These are phyloP conservation scores for Chlorodrepanis virens DNA, from an alignment of 2,113 vertebrate species.

Conservation along the genomic window DNA sequence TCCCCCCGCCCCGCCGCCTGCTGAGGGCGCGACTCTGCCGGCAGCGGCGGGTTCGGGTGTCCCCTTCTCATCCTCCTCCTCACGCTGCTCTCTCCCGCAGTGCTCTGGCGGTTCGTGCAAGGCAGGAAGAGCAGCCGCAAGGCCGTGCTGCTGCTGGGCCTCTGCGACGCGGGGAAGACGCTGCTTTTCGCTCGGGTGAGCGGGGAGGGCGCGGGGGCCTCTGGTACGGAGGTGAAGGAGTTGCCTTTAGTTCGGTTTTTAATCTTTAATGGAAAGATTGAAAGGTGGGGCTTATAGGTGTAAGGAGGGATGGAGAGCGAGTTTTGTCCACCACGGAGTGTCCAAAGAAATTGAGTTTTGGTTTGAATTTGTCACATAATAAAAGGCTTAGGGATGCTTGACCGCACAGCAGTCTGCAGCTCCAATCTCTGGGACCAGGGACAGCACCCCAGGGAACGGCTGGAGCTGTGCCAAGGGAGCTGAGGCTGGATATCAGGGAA, in stretches of 20 bases:
- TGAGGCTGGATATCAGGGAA: fast-evolving
- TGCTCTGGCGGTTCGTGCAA: slow-evolving; percentile 71
- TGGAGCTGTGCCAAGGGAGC: not conserved
- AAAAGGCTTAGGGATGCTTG: not conserved
- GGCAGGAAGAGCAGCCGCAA: slow-evolving; percentile 65
- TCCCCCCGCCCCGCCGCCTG: fast-evolving
- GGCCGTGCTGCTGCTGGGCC: slow-evolving; percentile 74
- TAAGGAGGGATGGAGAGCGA: not conserved
- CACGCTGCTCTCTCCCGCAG: not conserved
- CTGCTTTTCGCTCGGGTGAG: slow-evolving; percentile 74
- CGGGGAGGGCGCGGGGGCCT: not conserved
- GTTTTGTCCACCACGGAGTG: not conserved
- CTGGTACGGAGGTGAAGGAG: fast-evolving
- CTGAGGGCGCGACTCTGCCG: not conserved
- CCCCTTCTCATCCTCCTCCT: not conserved
- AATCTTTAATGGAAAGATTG: too few species aligned
- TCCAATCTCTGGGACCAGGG: not conserved
- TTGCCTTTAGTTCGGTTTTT: not conserved
- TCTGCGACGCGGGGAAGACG: slow-evolving; percentile 78
- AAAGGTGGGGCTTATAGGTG: not conserved
- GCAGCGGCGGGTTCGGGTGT: not conserved
- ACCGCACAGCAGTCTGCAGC: fast-evolving
- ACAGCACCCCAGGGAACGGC: not conserved
- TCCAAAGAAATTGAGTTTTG: not conserved
- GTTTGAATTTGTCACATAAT: not conserved